Base-by-base conservation (phyloP, 2,113 vertebrate genomes). In the Hippocampus abdominalis region DNA sequence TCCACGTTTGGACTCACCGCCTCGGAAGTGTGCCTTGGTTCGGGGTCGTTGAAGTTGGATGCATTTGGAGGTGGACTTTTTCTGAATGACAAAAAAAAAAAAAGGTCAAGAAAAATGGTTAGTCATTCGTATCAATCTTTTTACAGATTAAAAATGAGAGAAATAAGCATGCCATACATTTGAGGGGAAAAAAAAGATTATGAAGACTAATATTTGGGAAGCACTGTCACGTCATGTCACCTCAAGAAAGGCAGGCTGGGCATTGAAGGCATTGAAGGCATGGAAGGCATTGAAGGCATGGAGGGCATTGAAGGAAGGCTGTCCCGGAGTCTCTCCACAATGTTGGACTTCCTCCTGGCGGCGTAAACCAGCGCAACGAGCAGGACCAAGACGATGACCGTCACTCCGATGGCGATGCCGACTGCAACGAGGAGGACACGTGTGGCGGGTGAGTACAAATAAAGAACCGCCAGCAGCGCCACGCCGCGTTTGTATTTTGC, bases 401-500 rank as follows among this genome's bases (percentile, higher is more conserved):
- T 90, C 64, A 92, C 90, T 2, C 88, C 90, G 9, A 92, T 72
- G 44, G 88, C 90, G 42, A 92, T 87, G 40, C 83, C 90, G 44
- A 87, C 91, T 91, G 78, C 32, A 16, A 8, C 3, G 6, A 46
- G 23, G 63, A 46, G 12, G 13, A 8, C n/a, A 46, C n/a, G 6
- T 6, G 15, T 23, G 39, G 39, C 15, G 39, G 12, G 16, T 40
- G 60, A 46, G 62, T 25, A 3, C n/a, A 27, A 64, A 44, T 46
- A 15, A 42, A 44, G 21, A 2, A 53, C 8, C 21, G 29, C 3
- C 29, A 29, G 29, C 4, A 4, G 5, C 6, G 7, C 32, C 32
- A 1, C 32, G 32, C 4, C 69, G 25, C 3, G 2, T 10, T 56
- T 42, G 3, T 18, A 57, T 64, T 36, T 54, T 70, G 0, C 40